Percentiles rank a stretch among this genome's conserved stretches.
Conservation (phyloP, 2,888 invertebrate genomes). For the Acrobasis consociella region DNA sequence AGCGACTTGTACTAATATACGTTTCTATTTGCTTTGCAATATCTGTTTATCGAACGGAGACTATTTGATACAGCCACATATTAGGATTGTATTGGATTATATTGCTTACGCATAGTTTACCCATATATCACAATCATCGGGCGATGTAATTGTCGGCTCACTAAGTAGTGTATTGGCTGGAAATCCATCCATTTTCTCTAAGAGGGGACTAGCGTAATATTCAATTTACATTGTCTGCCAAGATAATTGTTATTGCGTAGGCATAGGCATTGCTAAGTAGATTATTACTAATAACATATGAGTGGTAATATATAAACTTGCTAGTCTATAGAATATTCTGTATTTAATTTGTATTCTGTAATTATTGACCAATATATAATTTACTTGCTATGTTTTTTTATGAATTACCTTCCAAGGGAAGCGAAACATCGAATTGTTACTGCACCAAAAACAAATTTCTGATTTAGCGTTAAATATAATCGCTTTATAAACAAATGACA, state of each 20-base stretch:
- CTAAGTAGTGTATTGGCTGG: conserved; percentile 13
- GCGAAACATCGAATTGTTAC: too few relatives aligned
- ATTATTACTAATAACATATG: neutral
- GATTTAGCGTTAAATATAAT: too few relatives aligned
- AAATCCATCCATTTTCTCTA: conserved; percentile 14
- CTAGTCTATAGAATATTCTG: too few relatives aligned
- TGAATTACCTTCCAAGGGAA: too few relatives aligned
- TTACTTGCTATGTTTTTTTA: too few relatives aligned
- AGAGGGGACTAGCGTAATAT: neutral
- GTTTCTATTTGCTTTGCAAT: neutral
- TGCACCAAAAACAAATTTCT: too few relatives aligned
- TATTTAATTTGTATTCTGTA: too few relatives aligned
- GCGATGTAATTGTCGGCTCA: neutral
- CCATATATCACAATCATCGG: conserved; percentile 20
- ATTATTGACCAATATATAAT: too few relatives aligned
- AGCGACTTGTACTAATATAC: neutral
- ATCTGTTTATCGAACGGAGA: neutral
- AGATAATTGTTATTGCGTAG: neutral
- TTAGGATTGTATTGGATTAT: conserved; percentile 18
- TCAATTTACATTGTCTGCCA: neutral
- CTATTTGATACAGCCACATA: conserved; percentile 2
- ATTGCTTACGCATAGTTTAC: conserved; percentile 14
- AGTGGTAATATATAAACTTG: neutral
- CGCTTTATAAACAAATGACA: too few relatives aligned
- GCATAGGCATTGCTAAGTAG: neutral